A percentile compares a stretch with the other conserved stretches of the same genome.
phyloP scores from a whole-genome alignment of 2,888 invertebrate genomes.

The Cremastinae sp. region DNA sequence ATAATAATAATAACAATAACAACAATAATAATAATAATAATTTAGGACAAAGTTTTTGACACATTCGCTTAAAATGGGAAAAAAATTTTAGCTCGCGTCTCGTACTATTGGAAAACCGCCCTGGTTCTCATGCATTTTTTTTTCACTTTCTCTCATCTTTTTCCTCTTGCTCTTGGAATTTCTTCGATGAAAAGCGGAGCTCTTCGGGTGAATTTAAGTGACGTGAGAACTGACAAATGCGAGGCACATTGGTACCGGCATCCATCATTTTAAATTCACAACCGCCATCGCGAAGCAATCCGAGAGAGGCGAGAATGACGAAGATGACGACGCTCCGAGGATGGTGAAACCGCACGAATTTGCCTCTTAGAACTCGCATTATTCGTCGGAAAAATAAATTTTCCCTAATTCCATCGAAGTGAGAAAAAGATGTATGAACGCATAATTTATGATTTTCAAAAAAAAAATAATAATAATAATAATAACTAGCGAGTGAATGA shows the following conservation, averaged over 20 bases:
- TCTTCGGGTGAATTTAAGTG: constrained; percentile 67
- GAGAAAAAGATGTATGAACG: not conserved
- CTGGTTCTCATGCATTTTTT: constrained; percentile 6
- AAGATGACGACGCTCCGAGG: constrained; percentile 23
- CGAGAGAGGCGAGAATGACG: constrained; percentile 16
- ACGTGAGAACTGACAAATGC: constrained; percentile 72
- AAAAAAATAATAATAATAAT: too few species aligned
- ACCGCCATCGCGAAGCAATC: constrained; percentile 41
- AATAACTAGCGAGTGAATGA: too few species aligned
- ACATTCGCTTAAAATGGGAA: constrained; percentile 6
- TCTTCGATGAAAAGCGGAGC: constrained; percentile 35
- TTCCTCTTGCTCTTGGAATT: constrained; percentile 31
- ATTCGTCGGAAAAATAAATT: constrained; percentile 16
- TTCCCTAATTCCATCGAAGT: not conserved
- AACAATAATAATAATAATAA: too few species aligned
- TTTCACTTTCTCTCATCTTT: not conserved
- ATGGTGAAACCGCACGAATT: not conserved
- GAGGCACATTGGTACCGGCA: constrained; percentile 66
- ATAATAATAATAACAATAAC: too few species aligned
- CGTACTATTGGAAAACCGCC: constrained; percentile 20
- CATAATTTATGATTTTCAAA: too few species aligned
- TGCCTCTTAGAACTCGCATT: not conserved
- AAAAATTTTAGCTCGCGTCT: constrained; percentile 1
- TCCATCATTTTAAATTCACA: constrained; percentile 72
- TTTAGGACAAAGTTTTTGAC: constrained; percentile 23